A percentile compares a stretch with the other conserved stretches of the same genome.
These are phyloP conservation scores for Volucella inanis DNA, from an alignment of 2,888 invertebrate species.

Conservation along the genomic window DNA sequence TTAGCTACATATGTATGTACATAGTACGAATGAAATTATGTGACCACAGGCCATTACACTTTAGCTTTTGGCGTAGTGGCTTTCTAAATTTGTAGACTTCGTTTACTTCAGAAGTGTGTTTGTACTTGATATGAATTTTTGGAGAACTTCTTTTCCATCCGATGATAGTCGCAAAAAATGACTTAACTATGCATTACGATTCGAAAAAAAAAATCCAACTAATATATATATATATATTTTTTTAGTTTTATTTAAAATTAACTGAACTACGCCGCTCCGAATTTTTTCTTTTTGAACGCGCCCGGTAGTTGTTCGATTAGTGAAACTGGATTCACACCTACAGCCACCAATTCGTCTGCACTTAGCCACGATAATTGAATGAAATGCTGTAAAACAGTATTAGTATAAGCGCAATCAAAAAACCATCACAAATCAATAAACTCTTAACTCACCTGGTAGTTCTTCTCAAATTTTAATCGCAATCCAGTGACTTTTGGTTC, in stretches of 20 bases:
- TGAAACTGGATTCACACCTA: slow-evolving; percentile 89
- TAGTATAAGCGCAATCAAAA: background rate
- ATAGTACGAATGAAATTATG: no score
- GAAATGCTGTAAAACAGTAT: slow-evolving; percentile 86
- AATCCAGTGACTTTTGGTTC: slow-evolving; percentile 38
- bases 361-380: slow-evolving; percentile 88
- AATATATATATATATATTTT: no score
- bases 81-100: no score
- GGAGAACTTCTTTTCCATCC: no score
- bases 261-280: slow-evolving; percentile 83
- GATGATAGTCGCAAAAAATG: no score
- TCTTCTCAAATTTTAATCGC: slow-evolving; percentile 46
- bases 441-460: slow-evolving; percentile 79
- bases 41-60: no score
- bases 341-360: slow-evolving; percentile 88
- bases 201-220: slow-evolving; percentile 11
- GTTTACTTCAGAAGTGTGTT: no score
- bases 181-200: background rate
- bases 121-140: no score
- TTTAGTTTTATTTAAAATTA: slow-evolving; percentile 22
- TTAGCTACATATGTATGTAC: no score
- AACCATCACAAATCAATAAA: background rate
- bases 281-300: slow-evolving; percentile 87
- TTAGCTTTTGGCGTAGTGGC: no score
- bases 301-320: slow-evolving; percentile 89